Evolutionary conservation across 2,797 vertebrate species (phyloP).

Genomic region (Neosilurus hyrtlii): DNA sequence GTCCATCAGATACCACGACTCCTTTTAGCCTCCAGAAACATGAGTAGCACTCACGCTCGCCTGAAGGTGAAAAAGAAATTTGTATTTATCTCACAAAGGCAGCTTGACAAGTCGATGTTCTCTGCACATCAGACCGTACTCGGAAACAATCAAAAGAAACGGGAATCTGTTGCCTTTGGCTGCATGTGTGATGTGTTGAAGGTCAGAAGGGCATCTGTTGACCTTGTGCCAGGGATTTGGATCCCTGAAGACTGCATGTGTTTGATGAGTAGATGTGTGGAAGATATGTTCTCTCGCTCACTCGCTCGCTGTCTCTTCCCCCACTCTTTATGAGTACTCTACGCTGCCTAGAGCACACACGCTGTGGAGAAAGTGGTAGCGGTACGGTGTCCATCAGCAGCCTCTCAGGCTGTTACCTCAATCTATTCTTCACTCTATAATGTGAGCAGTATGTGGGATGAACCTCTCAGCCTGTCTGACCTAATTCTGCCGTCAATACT

Average conservation of each 20-base stretch:
- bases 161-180: constrained; percentile 35
- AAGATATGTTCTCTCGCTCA: not conserved
- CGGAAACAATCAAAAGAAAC: constrained; percentile 28
- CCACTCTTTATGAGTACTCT: constrained; percentile 6
- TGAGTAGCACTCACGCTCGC: constrained; percentile 15
- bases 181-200: constrained; percentile 36
- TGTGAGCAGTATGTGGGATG: constrained; percentile 63
- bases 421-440: constrained; percentile 62
- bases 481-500: constrained; percentile 62
- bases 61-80: constrained; percentile 38
- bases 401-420: not conserved
- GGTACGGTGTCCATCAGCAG: not conserved
- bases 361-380: constrained; percentile 11
- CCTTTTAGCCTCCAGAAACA: constrained; percentile 32
- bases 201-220: constrained; percentile 38
- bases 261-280: constrained; percentile 21
- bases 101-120: constrained; percentile 37
- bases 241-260: constrained; percentile 49
- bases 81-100: constrained; percentile 50
- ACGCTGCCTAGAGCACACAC: constrained; percentile 9
- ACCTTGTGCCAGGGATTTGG: constrained; percentile 61
- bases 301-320: not conserved
- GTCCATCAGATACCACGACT: constrained; percentile 20
- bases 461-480: constrained; percentile 79
- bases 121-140: constrained; percentile 12